phyloP scores from a whole-genome alignment of 2,888 invertebrate genomes.

The Acleris sparsana region DNA sequence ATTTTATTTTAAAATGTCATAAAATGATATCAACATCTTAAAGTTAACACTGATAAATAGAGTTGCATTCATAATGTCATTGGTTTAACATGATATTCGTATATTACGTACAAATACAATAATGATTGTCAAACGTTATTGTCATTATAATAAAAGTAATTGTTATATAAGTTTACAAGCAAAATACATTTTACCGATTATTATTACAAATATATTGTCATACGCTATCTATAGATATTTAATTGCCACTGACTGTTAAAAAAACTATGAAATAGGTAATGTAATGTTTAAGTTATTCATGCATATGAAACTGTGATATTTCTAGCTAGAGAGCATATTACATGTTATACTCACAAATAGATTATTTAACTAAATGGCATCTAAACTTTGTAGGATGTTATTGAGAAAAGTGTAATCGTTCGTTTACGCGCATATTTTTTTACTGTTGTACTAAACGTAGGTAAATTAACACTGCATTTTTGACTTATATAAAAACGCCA shows the following conservation, averaged over 20 bases:
- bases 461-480: no score
- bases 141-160: slow-evolving; percentile 50
- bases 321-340: no score
- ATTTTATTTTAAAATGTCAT: slow-evolving; percentile 80
- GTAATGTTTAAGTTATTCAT: neutral
- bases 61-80: slow-evolving; percentile 59
- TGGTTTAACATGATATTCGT: slow-evolving; percentile 60
- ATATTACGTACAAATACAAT: slow-evolving; percentile 63
- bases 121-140: slow-evolving; percentile 69
- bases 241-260: slow-evolving; percentile 6
- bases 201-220: slow-evolving; percentile 22
- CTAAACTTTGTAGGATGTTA: no score
- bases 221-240: slow-evolving; percentile 13
- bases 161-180: slow-evolving; percentile 30
- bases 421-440: no score
- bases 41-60: slow-evolving; percentile 80
- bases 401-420: no score
- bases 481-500: no score
- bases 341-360: no score
- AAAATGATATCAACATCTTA: slow-evolving; percentile 83
- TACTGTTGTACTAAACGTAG: no score
- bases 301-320: neutral
- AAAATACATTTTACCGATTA: slow-evolving; percentile 21
- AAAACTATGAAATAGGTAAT: neutral
- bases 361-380: no score